Evolutionary conservation across 1,140 invertebrate species (phyloP).

Genomic region (Lamellibrachia luymesi): DNA sequence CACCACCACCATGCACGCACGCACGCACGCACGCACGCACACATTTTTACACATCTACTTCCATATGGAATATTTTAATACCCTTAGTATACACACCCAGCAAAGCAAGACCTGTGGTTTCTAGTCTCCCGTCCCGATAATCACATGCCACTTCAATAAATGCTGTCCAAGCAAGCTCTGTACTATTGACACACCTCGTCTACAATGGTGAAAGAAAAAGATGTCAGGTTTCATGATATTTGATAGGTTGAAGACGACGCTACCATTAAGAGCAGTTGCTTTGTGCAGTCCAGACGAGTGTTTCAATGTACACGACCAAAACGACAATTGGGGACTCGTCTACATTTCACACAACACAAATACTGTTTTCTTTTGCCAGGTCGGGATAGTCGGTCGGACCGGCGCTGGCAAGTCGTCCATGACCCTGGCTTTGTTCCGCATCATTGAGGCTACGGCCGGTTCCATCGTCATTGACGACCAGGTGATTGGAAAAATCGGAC

Average conservation of each 20-base stretch:
- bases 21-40: too few relatives aligned
- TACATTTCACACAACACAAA: background rate
- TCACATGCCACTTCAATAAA: background rate
- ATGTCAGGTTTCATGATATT: background rate
- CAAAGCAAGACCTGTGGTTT: background rate
- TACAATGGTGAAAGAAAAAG: background rate
- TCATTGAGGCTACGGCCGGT: conserved; percentile 59
- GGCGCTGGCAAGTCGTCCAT: conserved; percentile 93
- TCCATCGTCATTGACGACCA: conserved; percentile 69
- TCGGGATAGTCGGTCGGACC: conserved; percentile 78
- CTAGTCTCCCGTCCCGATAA: background rate
- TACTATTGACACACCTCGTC: background rate
- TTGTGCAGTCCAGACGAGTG: background rate
- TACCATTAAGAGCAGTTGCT: background rate
- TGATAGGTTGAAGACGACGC: background rate
- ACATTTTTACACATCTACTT: background rate
- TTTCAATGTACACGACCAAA: background rate
- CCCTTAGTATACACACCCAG: background rate
- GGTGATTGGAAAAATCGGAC: conserved; percentile 66
- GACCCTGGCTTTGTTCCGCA: conserved; percentile 60
- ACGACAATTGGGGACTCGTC: background rate
- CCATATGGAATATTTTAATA: background rate
- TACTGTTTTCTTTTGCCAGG: conserved; percentile 31
- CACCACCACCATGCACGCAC: background rate
- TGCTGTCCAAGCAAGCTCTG: background rate